phyloP scores from a whole-genome alignment of 2,113 vertebrate genomes.

The Eidolon helvum region DNA sequence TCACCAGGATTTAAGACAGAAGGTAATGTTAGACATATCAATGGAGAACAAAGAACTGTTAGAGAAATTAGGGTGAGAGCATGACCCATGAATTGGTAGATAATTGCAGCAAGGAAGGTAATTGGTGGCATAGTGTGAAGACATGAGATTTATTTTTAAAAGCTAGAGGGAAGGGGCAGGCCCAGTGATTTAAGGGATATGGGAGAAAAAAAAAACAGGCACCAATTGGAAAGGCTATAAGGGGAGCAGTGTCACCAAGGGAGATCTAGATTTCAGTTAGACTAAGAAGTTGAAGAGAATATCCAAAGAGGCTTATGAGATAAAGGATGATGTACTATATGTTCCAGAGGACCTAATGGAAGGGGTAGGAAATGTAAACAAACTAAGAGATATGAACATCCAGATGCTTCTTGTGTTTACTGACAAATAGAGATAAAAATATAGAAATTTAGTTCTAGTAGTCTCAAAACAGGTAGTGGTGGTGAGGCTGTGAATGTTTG shows the following conservation, averaged over 20 bases:
- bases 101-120: background rate
- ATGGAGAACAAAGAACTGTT: background rate
- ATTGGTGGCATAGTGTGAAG: background rate
- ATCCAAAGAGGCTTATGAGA: background rate
- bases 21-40: background rate
- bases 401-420: background rate
- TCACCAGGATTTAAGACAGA: background rate
- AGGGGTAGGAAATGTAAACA: conserved; percentile 9
- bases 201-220: background rate
- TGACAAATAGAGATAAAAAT: conserved; percentile 2
- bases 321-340: background rate
- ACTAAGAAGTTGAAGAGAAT: background rate
- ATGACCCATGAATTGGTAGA: background rate
- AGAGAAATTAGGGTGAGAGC: background rate
- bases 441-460: background rate
- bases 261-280: background rate
- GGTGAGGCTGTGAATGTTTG: background rate
- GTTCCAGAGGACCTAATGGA: background rate
- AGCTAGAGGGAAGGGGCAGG: background rate
- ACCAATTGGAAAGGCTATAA: background rate
- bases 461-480: background rate
- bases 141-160: conserved; percentile 19
- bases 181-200: background rate
- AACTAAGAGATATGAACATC: background rate
- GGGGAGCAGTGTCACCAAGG: background rate